Conservation (phyloP, 2,888 invertebrate genomes). For the Alsophila aescularia region DNA sequence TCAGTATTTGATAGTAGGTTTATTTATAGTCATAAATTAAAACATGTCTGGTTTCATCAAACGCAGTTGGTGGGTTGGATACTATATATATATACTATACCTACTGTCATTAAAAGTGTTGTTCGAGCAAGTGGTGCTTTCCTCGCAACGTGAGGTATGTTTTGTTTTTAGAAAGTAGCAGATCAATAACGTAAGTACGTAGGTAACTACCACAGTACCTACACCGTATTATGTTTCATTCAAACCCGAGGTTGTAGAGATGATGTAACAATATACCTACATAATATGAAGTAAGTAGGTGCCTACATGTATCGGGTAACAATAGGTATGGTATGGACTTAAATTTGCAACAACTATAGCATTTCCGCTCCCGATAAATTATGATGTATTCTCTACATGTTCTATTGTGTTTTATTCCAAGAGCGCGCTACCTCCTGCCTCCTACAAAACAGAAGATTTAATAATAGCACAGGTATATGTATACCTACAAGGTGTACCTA, state of each 20-base stretch:
- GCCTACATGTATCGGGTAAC: background rate
- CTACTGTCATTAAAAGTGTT: too few species aligned
- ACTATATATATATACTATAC: too few species aligned
- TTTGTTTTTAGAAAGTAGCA: conserved; percentile 1
- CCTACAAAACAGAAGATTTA: too few species aligned
- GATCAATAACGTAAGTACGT: background rate
- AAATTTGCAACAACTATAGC: conserved; percentile 2
- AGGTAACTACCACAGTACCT: background rate
- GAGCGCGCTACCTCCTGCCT: background rate
- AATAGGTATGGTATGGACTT: background rate
- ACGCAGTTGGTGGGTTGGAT: too few species aligned
- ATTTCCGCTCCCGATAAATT: conserved; percentile 10
- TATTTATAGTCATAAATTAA: too few species aligned
- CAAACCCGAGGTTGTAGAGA: background rate
- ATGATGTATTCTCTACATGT: background rate
- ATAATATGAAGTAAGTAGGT: background rate
- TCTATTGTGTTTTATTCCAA: conserved; percentile 1
- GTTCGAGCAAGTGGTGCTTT: too few species aligned
- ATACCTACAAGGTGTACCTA: too few species aligned
- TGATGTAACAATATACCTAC: background rate
- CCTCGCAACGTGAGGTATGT: background rate
- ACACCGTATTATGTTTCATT: background rate
- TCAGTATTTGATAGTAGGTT: too few species aligned
- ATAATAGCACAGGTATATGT: too few species aligned
- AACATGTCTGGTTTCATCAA: too few species aligned